Evolutionary conservation across 2,888 invertebrate species (phyloP).

Genomic region (Spodoptera littoralis): DNA sequence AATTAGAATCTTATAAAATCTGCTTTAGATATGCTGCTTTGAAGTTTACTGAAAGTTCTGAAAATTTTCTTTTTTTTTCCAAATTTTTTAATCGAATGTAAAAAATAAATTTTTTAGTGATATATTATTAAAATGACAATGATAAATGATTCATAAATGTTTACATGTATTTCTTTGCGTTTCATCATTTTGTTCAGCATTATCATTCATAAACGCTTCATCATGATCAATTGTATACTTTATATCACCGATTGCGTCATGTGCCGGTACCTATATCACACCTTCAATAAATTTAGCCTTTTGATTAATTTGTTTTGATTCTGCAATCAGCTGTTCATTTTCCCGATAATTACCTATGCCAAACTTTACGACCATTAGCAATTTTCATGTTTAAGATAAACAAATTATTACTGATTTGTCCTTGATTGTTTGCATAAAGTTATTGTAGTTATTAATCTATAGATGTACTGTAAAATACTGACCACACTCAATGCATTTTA

Average conservation of each 20-base stretch:
- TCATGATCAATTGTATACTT: constrained; percentile 30
- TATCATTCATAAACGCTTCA: constrained; percentile 12
- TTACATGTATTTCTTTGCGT: constrained; percentile 7
- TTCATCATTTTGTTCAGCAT: constrained; percentile 32
- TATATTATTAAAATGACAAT: neutral
- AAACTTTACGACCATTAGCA: constrained; percentile 8
- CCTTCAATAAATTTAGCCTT: constrained; percentile 25
- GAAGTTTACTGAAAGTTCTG: constrained; percentile 7
- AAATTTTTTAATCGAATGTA: constrained; percentile 22
- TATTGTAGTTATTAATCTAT: constrained; percentile 31
- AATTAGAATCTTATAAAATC: constrained; percentile 30
- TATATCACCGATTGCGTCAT: constrained; percentile 43
- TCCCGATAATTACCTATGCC: constrained; percentile 1
- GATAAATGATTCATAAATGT: neutral
- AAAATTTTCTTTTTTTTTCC: neutral
- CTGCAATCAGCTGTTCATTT: constrained; percentile 38
- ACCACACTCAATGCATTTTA: constrained; percentile 71
- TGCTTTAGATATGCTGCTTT: constrained; percentile 28
- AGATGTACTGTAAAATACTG: constrained; percentile 62
- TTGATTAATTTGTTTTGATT: constrained; percentile 36
- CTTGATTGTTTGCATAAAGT: constrained; percentile 25
- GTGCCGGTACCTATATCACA: constrained; percentile 30
- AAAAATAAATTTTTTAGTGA: neutral
- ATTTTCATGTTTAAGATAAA: constrained; percentile 20
- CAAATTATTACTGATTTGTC: constrained; percentile 11